Base-by-base conservation (phyloP, 1,140 invertebrate species). In the Delia radicum region DNA sequence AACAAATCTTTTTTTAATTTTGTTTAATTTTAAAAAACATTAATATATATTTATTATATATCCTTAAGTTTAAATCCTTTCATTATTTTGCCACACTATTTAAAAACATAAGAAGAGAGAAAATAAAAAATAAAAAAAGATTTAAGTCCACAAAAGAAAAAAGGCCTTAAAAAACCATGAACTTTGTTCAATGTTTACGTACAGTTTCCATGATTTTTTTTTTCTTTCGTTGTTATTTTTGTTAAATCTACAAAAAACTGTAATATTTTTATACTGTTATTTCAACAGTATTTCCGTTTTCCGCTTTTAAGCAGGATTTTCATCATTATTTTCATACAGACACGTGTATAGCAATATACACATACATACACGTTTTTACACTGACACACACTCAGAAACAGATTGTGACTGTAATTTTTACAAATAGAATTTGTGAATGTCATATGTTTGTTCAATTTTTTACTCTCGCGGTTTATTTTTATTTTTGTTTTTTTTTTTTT, bases 261-360 rank as follows among this genome's bases (percentile, higher is more conserved):
- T 6, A 13, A 48, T 48, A 48, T 48, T 48, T 48, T n/a, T 37
- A 10, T 37, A 10, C 13, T 37, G 1, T 37, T 37, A 10, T 48
- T 48, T 2, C 18, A n/a, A n/a, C 46, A 3, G 12, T 55, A 37
- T 69, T 69, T 69, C 65, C 65, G 8, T 69, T 67, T 69, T 69
- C 29, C 65, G 65, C 65, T 65, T 65, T 65, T n/a, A 21, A 69
- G 31, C 65, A 69, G 65, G 65, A 69, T 69, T 31, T 69, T 33
- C 65, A 33, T 69, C 65, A 37, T 69, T 69, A 69, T 33, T 33
- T 21, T 69, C n/a, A 69, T 8, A 33, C 65, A 15, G 27, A 29
- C 2, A 7, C 27, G 28, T 15, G 12, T 27, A 42, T 3, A 28
- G 29, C 18, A 13, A 65, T 29, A 65, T 3, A 21, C 29, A 69